A percentile compares a stretch with the other conserved stretches of the same genome.
These are phyloP conservation scores for Gobiocypris rarus DNA, from an alignment of 2,113 vertebrate species.

Conservation along the genomic window DNA sequence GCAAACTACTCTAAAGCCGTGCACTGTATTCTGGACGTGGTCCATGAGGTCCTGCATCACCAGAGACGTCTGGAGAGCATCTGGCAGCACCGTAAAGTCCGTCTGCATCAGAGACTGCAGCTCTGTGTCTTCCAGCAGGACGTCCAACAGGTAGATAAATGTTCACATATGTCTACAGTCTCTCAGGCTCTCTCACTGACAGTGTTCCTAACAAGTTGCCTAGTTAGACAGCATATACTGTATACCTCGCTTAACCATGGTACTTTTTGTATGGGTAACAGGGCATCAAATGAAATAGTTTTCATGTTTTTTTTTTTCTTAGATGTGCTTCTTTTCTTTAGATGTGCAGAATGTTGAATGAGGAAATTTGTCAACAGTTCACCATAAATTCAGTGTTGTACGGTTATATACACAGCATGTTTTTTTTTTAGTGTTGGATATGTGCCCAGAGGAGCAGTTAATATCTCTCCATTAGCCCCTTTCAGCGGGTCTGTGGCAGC, in stretches of 20 bases:
- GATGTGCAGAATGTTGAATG: conserved; percentile 17
- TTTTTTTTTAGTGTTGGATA: conserved; percentile 41
- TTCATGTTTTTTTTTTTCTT: neutral
- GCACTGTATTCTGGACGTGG: conserved; percentile 95
- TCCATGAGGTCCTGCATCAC: conserved; percentile 95
- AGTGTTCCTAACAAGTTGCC: neutral
- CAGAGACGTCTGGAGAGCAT: conserved; percentile 94
- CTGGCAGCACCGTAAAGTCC: conserved; percentile 97
- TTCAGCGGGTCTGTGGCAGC: conserved; percentile 7
- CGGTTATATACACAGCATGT: conserved; percentile 23
- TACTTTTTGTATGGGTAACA: neutral
- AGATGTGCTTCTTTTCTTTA: conserved; percentile 31
- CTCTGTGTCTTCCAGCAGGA: conserved; percentile 99
- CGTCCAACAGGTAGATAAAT: conserved; percentile 88
- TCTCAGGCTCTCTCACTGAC: neutral
- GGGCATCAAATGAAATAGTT: neutral
- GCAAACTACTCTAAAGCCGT: conserved; percentile 99
- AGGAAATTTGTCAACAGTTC: conserved; percentile 49
- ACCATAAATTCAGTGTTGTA: conserved; percentile 41
- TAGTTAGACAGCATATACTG: neutral
- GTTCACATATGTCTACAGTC: conserved; percentile 22
- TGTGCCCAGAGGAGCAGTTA: conserved; percentile 44
- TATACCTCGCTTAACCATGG: neutral
- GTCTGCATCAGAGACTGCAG: conserved; percentile 95
- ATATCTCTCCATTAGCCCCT: conserved; percentile 33